Evolutionary conservation across 2,113 vertebrate species (phyloP).

Genomic region (Phylloscopus whistleri): DNA sequence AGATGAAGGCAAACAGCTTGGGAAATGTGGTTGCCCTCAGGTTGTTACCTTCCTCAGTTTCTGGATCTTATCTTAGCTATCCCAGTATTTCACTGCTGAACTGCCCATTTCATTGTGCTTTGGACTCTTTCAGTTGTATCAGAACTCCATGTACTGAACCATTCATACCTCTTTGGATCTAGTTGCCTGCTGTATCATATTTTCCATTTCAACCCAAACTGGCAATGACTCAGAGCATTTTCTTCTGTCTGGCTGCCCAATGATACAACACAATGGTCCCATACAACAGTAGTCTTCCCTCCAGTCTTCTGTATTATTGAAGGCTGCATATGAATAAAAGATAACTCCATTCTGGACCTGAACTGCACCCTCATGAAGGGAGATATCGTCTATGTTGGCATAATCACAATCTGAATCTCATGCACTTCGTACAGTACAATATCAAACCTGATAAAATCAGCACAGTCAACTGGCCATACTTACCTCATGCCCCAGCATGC

Average conservation of each 20-base stretch:
- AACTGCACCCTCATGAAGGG: neutral
- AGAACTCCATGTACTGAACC: neutral
- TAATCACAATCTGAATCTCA: neutral
- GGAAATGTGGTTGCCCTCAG: neutral
- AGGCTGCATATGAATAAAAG: neutral
- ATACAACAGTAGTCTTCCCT: neutral
- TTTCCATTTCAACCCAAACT: slow-evolving; percentile 23
- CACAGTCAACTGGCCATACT: neutral
- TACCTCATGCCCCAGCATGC: neutral
- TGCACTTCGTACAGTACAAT: neutral
- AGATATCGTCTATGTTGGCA: neutral
- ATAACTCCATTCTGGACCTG: neutral
- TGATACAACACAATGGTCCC: neutral
- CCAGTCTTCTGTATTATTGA: neutral
- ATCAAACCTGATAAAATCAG: neutral
- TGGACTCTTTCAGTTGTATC: neutral
- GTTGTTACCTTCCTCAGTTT: neutral
- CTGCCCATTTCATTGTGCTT: neutral
- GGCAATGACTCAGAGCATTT: neutral
- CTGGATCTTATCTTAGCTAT: neutral
- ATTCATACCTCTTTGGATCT: neutral
- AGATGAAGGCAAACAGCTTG: neutral
- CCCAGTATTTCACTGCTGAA: neutral
- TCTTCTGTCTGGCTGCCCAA: neutral
- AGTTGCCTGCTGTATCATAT: neutral